These are phyloP conservation scores for Myotis vivesi DNA, from an alignment of 2,797 vertebrate species.

Conservation along the genomic window DNA sequence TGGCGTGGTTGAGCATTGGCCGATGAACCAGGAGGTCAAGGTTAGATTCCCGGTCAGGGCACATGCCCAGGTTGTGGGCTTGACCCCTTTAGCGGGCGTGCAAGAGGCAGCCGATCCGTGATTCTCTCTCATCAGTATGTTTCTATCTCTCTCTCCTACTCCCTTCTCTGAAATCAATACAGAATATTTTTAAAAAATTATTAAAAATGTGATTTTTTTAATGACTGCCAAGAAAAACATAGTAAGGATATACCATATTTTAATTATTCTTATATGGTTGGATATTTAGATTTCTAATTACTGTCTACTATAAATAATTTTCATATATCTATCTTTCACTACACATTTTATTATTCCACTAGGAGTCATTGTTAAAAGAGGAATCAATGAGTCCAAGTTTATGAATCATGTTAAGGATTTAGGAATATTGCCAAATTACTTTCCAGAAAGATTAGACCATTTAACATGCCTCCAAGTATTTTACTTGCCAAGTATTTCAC, in stretches of 20 bases:
- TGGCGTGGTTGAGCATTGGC: too few species aligned
- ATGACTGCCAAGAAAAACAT: not conserved
- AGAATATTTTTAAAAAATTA: not conserved
- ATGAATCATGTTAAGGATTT: slow-evolving; percentile 23
- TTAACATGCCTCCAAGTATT: not conserved
- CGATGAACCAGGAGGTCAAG: too few species aligned
- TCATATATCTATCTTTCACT: not conserved
- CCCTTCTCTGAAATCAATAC: too few species aligned
- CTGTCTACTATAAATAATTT: not conserved
- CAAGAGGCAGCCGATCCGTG: too few species aligned
- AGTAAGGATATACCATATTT: not conserved
- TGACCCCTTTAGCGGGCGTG: too few species aligned
- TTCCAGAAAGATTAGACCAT: slow-evolving; percentile 1
- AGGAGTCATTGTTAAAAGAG: not conserved
- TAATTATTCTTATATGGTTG: not conserved
- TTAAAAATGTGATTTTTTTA: not conserved
- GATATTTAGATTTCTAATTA: slow-evolving; percentile 33
- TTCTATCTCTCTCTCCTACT: too few species aligned
- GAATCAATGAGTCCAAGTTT: not conserved
- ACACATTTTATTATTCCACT: slow-evolving; percentile 27
- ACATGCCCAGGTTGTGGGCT: too few species aligned
- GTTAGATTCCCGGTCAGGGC: too few species aligned
- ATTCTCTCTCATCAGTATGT: too few species aligned
- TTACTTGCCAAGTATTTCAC: not conserved
- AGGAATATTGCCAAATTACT: slow-evolving; percentile 24